Evolutionary conservation across 2,797 vertebrate genomes (phyloP).

Genomic region (Myotis daubentonii): DNA sequence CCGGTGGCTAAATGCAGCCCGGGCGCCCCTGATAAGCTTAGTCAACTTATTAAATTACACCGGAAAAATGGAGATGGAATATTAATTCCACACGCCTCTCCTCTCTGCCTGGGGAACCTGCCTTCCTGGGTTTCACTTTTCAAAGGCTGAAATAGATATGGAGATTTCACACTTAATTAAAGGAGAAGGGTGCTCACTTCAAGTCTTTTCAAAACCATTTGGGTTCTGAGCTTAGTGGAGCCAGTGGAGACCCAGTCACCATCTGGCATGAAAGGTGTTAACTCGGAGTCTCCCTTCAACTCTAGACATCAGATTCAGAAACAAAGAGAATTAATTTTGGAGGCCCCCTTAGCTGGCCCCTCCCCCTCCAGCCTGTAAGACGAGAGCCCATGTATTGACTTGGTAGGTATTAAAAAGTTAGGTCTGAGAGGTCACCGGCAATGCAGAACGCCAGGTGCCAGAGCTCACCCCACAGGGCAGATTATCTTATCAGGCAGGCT

Average conservation of each 20-base stretch:
- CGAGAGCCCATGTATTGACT: conserved; percentile 64
- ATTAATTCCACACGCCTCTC: conserved; percentile 59
- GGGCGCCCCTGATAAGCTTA: conserved; percentile 31
- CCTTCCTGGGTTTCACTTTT: conserved; percentile 77
- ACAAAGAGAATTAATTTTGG: conserved; percentile 70
- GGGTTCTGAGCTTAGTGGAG: conserved; percentile 34
- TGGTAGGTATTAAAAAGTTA: conserved; percentile 59
- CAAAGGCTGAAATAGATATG: conserved; percentile 77
- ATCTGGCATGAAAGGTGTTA: conserved; percentile 69
- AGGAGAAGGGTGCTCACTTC: conserved; percentile 66
- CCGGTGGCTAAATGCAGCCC: not conserved
- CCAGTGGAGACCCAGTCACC: not conserved
- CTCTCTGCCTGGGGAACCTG: conserved; percentile 44
- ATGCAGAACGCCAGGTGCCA: conserved; percentile 60
- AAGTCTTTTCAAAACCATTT: conserved; percentile 69
- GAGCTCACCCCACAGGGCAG: not conserved
- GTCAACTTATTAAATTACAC: conserved; percentile 76
- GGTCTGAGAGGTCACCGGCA: conserved; percentile 61
- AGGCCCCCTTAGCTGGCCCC: not conserved
- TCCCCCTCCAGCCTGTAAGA: conserved; percentile 31
- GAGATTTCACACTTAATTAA: conserved; percentile 74
- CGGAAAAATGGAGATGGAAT: conserved; percentile 63
- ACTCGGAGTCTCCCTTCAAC: conserved; percentile 25
- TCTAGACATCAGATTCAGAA: conserved; percentile 61
- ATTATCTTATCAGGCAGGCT: conserved; percentile 71